Conservation (phyloP, 2,113 vertebrate genomes). For the Sebastes schlegelii region DNA sequence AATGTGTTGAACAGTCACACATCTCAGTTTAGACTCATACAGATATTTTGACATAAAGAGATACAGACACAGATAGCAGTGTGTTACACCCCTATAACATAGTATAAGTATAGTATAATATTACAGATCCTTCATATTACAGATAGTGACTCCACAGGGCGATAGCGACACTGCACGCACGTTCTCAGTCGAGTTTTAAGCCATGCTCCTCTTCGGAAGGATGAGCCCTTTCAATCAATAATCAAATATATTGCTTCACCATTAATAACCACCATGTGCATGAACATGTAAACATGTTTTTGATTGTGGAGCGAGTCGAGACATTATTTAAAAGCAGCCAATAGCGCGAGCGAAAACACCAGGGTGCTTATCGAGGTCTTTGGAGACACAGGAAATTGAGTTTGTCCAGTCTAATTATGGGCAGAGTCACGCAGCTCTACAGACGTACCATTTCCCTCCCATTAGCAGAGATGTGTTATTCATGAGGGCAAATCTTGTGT, state of each 20-base stretch:
- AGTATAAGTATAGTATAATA: neutral
- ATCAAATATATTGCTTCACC: conserved; percentile 34
- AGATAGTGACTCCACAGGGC: neutral
- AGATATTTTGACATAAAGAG: neutral
- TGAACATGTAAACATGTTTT: conserved; percentile 56
- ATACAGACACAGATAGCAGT: neutral
- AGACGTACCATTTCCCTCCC: conserved; percentile 77
- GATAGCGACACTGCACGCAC: neutral
- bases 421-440: conserved; percentile 74
- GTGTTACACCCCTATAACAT: too few relatives aligned
- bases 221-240: conserved; percentile 46
- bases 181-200: neutral
- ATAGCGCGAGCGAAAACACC: conserved; percentile 60
- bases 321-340: conserved; percentile 63
- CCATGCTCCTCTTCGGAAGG: neutral
- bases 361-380: conserved; percentile 75
- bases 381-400: conserved; percentile 84
- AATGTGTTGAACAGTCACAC: neutral
- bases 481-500: conserved; percentile 85
- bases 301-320: conserved; percentile 41
- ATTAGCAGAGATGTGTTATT: conserved; percentile 86
- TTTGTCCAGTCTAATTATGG: conserved; percentile 84
- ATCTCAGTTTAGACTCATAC: neutral
- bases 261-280: conserved; percentile 41
- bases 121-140: neutral